phyloP scores from a whole-genome alignment of 2,888 invertebrate species.

The Orthosia gothica region DNA sequence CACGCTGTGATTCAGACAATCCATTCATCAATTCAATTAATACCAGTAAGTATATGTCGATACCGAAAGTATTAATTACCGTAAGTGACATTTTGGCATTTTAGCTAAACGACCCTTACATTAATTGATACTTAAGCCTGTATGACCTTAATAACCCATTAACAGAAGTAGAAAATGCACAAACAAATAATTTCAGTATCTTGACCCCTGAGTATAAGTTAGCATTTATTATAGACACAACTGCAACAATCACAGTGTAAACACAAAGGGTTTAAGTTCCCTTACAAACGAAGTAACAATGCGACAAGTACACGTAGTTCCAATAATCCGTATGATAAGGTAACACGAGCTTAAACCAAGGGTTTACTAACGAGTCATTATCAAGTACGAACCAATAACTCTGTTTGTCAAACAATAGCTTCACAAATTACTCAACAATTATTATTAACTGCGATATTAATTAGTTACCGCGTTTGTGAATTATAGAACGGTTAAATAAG shows the following conservation, averaged over 20 bases:
- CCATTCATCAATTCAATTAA: too few species aligned
- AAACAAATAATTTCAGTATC: too few species aligned
- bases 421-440: slow-evolving; percentile 24
- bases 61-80: too few species aligned
- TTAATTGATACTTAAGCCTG: too few species aligned
- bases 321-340: neutral
- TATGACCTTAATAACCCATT: neutral
- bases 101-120: too few species aligned
- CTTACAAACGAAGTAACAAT: neutral
- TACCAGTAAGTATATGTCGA: too few species aligned
- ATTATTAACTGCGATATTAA: slow-evolving; percentile 37
- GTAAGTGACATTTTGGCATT: too few species aligned
- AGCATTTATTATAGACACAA: too few species aligned
- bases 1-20: too few species aligned
- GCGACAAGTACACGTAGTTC: neutral
- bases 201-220: too few species aligned
- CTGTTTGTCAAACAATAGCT: slow-evolving; percentile 40
- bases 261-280: neutral
- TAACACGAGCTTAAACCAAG: slow-evolving; percentile 6
- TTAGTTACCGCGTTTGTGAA: slow-evolving; percentile 30
- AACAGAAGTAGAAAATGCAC: neutral
- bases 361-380: neutral
- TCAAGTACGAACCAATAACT: slow-evolving; percentile 22
- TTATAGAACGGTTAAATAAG: neutral
- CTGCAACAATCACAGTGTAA: too few species aligned